These are phyloP conservation scores for Myrmophylax atrothorax DNA, from an alignment of 2,113 vertebrate species.

Conservation along the genomic window DNA sequence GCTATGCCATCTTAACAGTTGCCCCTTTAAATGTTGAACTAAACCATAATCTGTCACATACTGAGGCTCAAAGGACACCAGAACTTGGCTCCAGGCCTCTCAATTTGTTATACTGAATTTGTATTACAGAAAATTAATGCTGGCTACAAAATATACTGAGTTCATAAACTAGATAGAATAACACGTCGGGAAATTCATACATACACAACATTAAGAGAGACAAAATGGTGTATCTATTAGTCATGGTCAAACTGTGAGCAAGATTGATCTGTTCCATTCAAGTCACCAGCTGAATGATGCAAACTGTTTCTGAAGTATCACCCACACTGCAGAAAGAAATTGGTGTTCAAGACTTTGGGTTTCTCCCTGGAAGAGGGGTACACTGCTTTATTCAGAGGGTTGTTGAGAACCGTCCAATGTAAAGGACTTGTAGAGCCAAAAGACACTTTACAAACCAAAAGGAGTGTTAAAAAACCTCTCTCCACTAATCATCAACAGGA, in stretches of 20 bases:
- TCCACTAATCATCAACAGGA: neutral
- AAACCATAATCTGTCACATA: neutral
- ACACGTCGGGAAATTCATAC: neutral
- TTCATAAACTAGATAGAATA: neutral
- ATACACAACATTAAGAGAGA: neutral
- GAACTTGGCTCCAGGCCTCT: neutral
- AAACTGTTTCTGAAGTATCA: neutral
- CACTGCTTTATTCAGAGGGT: neutral
- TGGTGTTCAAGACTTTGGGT: neutral
- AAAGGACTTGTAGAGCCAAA: neutral
- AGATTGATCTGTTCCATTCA: neutral
- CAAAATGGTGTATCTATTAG: neutral
- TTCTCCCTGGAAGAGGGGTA: neutral
- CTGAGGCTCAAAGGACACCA: neutral
- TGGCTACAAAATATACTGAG: neutral
- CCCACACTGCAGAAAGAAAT: neutral
- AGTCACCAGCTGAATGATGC: rapidly evolving
- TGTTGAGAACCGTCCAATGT: neutral
- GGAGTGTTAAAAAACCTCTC: neutral
- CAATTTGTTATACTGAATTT: neutral
- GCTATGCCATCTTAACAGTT: neutral
- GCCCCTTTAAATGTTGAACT: neutral
- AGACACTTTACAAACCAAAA: neutral
- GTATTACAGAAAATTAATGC: neutral
- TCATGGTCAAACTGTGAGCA: neutral